Evolutionary conservation across 2,797 vertebrate species (phyloP), one percentile per base, ranked within the genome.

Genomic region (Schizothorax lantsangensis): DNA sequence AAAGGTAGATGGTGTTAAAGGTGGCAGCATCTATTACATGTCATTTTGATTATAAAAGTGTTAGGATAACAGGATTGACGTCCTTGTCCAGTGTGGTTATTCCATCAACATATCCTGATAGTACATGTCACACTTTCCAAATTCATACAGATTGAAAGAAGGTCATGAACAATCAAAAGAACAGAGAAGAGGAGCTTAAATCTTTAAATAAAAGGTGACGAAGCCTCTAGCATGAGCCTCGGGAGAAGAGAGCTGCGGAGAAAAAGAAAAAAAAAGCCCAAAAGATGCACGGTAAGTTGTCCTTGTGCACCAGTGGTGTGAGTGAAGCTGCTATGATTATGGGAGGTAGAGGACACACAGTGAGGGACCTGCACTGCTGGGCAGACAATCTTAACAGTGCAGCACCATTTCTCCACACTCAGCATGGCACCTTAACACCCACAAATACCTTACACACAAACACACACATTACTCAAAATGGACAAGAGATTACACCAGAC

Each of bases 361-460:
- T 79, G n/a, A 83, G 69, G n/a, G n/a, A 73, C 15, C 69, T 59
- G 52, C 52, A 83, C 52, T 54, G 47, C 49, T 72, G 81, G 49
- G 36, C 49, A 59, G 68, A 72, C 68, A n/a, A 52, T 72, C 47
- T 82, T 71, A 82, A 71, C 80, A 72, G 33, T 83, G 38, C 81
- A 45, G 40, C 69, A 83, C n/a, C 6, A 30, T 83, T 83, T 52
- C 36, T 43, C 49, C 30, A 38, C 49, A 57, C 78, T 73, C 62
- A 79, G 73, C 66, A 68, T 12, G 38, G 12, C 54, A 84, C n/a
- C 40, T 59, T 47, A 74, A 73, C 52, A 74, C 82, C 71, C 17
- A 47, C 26, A 47, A 84, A 74, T 36, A 33, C 59, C 57, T 30
- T 2, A 26, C 57, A 30, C 38, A 64, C 4, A 43, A 38, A 45